phyloP scores from a whole-genome alignment of 2,888 invertebrate genomes.

The Sphinx pinastri region DNA sequence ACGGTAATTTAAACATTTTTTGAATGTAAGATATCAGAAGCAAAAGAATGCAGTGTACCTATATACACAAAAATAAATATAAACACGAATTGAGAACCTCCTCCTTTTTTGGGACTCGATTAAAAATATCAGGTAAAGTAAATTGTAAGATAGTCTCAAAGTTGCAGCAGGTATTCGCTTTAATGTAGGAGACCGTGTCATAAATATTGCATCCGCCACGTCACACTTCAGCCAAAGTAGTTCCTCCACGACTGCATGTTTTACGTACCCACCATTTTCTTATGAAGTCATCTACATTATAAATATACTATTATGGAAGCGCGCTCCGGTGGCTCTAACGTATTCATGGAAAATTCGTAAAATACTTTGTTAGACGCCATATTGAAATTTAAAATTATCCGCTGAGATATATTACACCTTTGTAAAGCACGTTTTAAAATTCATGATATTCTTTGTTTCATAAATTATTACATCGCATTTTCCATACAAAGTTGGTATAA shows the following conservation, averaged over 20 bases:
- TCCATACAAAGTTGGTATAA: neutral
- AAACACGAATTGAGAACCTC: too few relatives aligned
- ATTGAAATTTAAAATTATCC: constrained; percentile 21
- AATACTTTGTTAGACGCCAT: constrained; percentile 6
- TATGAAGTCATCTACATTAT: constrained; percentile 43
- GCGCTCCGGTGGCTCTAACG: constrained; percentile 45
- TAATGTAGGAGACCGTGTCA: constrained; percentile 23
- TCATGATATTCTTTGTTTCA: constrained; percentile 13
- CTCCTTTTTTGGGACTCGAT: too few relatives aligned
- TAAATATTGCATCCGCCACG: constrained; percentile 36
- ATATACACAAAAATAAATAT: too few relatives aligned
- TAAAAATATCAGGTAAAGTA: neutral
- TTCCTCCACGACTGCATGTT: constrained; percentile 51
- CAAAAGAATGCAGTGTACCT: too few relatives aligned
- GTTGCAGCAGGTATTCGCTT: constrained; percentile 6
- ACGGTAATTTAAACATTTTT: too few relatives aligned
- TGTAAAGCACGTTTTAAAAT: neutral
- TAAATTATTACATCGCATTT: constrained; percentile 2
- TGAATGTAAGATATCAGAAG: too few relatives aligned
- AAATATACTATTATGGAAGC: constrained; percentile 52
- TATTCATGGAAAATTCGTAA: constrained; percentile 47
- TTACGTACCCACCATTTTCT: constrained; percentile 55
- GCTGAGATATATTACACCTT: neutral
- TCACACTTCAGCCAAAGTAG: constrained; percentile 25
- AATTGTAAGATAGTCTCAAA: neutral